These are phyloP conservation scores for Sigmodon hispidus DNA, from an alignment of 2,113 vertebrate genomes.

Conservation along the genomic window DNA sequence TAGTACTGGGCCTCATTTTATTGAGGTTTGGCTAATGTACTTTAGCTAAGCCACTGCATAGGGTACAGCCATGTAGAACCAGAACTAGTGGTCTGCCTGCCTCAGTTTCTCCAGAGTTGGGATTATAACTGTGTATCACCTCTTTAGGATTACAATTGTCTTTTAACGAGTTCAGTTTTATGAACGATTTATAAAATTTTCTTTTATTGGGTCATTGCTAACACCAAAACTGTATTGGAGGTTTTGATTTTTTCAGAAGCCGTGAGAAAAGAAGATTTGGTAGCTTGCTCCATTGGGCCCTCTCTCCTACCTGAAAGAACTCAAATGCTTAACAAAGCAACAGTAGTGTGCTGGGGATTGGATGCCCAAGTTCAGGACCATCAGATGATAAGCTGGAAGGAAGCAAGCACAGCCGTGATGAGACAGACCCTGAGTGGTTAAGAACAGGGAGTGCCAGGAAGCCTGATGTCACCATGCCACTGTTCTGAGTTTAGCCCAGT, in stretches of 20 bases:
- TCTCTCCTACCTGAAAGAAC: background rate
- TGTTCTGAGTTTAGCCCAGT: background rate
- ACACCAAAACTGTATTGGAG: background rate
- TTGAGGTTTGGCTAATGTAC: background rate
- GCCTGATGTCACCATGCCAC: background rate
- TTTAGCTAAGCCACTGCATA: background rate
- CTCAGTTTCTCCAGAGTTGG: background rate
- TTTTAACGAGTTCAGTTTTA: background rate
- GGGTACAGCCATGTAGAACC: background rate
- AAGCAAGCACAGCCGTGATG: background rate
- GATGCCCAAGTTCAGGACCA: background rate
- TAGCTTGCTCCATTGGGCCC: background rate
- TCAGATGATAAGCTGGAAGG: background rate
- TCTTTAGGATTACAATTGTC: background rate
- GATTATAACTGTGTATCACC: background rate
- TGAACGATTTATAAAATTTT: slow-evolving; percentile 35
- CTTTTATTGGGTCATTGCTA: background rate
- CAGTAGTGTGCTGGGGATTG: background rate
- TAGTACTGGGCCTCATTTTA: background rate
- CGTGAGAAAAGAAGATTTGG: background rate
- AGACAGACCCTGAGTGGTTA: background rate
- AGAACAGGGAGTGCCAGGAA: background rate
- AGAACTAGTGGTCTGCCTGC: background rate
- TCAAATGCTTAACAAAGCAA: background rate
- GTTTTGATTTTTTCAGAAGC: background rate